phyloP scores from a whole-genome alignment of 1,140 invertebrate species.

The Camponotus vicinus region DNA sequence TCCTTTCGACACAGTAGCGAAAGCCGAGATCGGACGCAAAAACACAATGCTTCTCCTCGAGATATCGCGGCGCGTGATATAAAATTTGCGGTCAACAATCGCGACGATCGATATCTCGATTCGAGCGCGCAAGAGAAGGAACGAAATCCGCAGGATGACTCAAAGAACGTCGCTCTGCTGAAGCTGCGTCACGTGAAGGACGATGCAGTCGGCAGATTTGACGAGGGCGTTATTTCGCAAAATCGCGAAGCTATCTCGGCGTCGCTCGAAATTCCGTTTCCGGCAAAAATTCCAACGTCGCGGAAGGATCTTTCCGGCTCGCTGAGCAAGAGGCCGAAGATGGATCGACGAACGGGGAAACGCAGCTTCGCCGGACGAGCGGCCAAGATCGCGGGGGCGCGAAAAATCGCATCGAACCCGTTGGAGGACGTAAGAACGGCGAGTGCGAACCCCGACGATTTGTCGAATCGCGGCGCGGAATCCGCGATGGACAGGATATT shows the following conservation, averaged over 20 bases:
- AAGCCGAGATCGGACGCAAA: constrained; percentile 24
- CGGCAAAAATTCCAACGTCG: background rate
- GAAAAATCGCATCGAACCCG: constrained; percentile 33
- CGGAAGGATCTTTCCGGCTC: constrained; percentile 17
- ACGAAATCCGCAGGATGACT: background rate
- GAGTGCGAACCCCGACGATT: constrained; percentile 4
- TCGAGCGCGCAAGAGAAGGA: background rate
- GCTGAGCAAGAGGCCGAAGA: background rate
- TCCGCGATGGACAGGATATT: background rate
- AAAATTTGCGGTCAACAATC: background rate
- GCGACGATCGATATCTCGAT: constrained; percentile 1
- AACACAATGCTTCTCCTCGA: constrained; percentile 13
- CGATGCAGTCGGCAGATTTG: background rate
- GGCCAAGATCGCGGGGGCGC: constrained; percentile 1
- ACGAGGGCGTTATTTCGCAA: background rate
- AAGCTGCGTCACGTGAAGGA: background rate
- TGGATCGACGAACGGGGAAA: constrained; percentile 8
- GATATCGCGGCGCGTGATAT: background rate
- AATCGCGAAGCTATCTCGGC: background rate
- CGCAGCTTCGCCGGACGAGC: background rate
- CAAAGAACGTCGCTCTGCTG: background rate
- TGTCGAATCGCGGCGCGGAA: background rate
- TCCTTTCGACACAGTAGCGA: constrained; percentile 6
- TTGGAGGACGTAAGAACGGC: constrained; percentile 26
- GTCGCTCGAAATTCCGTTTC: background rate